Base-by-base conservation (phyloP, 2,888 invertebrate genomes). In the Mylabris sibirica region DNA sequence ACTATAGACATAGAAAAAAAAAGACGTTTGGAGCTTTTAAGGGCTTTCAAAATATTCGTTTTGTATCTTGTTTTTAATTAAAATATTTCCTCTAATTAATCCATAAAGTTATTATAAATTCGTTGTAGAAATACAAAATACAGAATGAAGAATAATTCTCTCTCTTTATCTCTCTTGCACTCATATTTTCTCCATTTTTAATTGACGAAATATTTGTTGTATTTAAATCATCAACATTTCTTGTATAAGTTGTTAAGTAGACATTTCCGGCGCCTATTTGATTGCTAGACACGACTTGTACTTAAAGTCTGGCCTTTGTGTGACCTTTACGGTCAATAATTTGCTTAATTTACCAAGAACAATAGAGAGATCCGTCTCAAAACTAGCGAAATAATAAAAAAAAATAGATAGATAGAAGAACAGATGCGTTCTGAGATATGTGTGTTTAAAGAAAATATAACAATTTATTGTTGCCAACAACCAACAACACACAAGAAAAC, bases 221-320 rank as follows among this genome's bases (percentile, higher is more conserved):
- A 44, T 44, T 44, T 44, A n/a, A 17, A 17, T 17, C 44, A 11
- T 66, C 66, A 66, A 61, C 61, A 30, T 59, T 44, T 22, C 61
- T n/a, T 64, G 66, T 68, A 30, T 4, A 30, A 30, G 66, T 44
- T 49, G 12, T 71, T 71, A 73, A 73, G 68, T 65, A 66, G 66
- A 63, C 63, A 71, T 65, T 73, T 73, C 73, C 73, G 71, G 68
- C 73, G 73, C 71, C 71, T 65, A 71, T 69, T 68, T 60, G 26
- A 64, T 66, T 24, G n/a, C 5, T 44, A 17, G 44, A 34, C 34
- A 34, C 34, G 9, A 38, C 38, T 38, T 12, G 11, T 3, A 9
- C 12, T 44, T 44, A 5, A 4, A 44, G 44, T 44, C 44, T 44
- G 38, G 59, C 57, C 53, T 44, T 63, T 60, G 49, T 67, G 5